phyloP scores from a whole-genome alignment of 2,888 invertebrate genomes.

The Hemithea aestivaria region DNA sequence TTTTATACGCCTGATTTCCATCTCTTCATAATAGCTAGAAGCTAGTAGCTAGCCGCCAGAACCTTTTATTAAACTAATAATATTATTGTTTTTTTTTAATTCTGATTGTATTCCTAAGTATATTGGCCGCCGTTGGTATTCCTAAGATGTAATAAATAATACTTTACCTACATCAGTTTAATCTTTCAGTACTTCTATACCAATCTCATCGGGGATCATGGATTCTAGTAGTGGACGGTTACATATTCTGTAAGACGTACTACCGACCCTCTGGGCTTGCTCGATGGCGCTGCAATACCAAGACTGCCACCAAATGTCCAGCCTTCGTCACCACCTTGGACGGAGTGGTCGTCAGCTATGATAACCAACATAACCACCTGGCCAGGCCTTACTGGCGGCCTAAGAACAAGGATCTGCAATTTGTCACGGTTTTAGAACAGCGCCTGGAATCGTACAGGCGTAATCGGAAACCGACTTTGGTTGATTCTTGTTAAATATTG shows the following conservation, averaged over 20 bases:
- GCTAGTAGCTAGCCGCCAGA: too few species aligned
- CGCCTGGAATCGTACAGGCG: not conserved
- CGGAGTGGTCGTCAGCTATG: slow-evolving; percentile 4
- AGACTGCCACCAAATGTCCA: slow-evolving; percentile 19
- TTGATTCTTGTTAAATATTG: too few species aligned
- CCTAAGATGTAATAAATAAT: too few species aligned
- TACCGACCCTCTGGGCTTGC: slow-evolving; percentile 2
- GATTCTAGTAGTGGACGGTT: slow-evolving; percentile 9
- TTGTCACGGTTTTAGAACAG: slow-evolving; percentile 1
- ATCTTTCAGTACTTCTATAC: slow-evolving; percentile 11
- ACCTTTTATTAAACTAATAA: too few species aligned
- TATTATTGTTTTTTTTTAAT: too few species aligned
- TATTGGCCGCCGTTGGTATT: too few species aligned
- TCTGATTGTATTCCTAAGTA: too few species aligned
- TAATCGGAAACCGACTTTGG: not conserved
- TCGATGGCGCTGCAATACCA: slow-evolving; percentile 18
- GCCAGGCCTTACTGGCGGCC: not conserved
- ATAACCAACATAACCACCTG: slow-evolving; percentile 9
- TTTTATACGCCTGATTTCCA: too few species aligned
- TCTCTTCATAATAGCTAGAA: too few species aligned
- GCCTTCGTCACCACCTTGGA: slow-evolving; percentile 20
- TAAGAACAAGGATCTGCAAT: not conserved
- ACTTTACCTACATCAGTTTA: slow-evolving; percentile 1
- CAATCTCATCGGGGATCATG: slow-evolving; percentile 5
- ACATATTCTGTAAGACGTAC: slow-evolving; percentile 8